Percentiles rank a stretch among this genome's conserved stretches.
These are phyloP conservation scores for Metridium senile DNA, from an alignment of 92 coral and sea anemone species.

Conservation along the genomic window DNA sequence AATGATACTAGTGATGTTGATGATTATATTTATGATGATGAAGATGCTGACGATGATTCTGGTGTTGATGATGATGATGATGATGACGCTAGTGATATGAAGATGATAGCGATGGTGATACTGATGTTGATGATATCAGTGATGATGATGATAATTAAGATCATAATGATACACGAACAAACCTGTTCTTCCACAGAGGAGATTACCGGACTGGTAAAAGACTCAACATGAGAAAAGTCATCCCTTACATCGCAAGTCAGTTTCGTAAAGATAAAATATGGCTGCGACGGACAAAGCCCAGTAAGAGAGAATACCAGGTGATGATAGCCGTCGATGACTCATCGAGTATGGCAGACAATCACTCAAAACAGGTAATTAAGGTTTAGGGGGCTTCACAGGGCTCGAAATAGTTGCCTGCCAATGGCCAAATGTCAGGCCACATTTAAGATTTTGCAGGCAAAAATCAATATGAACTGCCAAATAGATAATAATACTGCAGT, in stretches of 20 bases:
- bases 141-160: background rate
- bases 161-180: no score
- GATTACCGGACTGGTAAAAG: slow-evolving; percentile 97
- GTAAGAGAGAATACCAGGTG: slow-evolving; percentile 95
- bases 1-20: no score
- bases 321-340: slow-evolving; percentile 98
- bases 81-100: background rate
- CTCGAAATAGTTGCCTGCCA: no score
- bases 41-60: no score
- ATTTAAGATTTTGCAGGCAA: no score
- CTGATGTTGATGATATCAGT: background rate
- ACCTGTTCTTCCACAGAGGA: slow-evolving; percentile 64
- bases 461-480: no score
- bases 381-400: background rate
- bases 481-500: no score
- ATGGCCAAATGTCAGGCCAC: no score
- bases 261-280: slow-evolving; percentile 98
- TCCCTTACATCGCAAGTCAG: slow-evolving; percentile 98
- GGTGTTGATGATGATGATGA: slow-evolving; percentile 2
- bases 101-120: background rate
- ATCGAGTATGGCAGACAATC: slow-evolving; percentile 96
- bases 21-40: no score
- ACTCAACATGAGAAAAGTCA: slow-evolving; percentile 94
- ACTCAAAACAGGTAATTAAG: slow-evolving; percentile 87
- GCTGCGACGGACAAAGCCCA: slow-evolving; percentile 93